Percentiles rank a stretch among this genome's conserved stretches.
phyloP scores from a whole-genome alignment of 2,888 invertebrate genomes.

The Platynereis dumerilii region DNA sequence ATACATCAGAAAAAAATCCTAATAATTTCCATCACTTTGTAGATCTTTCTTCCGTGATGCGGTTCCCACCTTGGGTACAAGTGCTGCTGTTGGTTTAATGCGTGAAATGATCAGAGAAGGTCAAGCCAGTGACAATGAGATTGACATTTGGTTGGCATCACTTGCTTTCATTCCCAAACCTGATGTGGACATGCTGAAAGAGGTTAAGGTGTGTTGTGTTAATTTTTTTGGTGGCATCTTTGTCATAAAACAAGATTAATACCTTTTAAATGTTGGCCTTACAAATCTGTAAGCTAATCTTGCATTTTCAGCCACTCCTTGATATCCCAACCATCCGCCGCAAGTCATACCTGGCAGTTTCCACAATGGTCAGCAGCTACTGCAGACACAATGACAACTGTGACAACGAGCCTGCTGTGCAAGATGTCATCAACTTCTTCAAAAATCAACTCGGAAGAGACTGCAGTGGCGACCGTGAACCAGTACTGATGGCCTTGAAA shows the following conservation, averaged over 20 bases:
- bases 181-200: slow-evolving; percentile 16
- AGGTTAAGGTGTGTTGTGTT: slow-evolving; percentile 55
- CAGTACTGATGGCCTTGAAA: slow-evolving; percentile 65
- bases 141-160: slow-evolving; percentile 83
- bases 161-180: slow-evolving; percentile 75
- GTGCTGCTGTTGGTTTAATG: slow-evolving; percentile 84
- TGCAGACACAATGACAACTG: slow-evolving; percentile 68
- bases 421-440: slow-evolving; percentile 16
- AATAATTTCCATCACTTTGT: slow-evolving; percentile 20
- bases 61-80: slow-evolving; percentile 84
- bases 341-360: slow-evolving; percentile 73
- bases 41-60: slow-evolving; percentile 83
- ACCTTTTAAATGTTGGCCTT: too few species aligned
- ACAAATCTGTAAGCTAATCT: background rate
- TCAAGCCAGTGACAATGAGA: slow-evolving; percentile 71
- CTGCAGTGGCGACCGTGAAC: slow-evolving; percentile 22
- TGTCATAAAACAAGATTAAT: slow-evolving; percentile 19
- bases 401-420: slow-evolving; percentile 27
- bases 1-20: too few species aligned
- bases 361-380: slow-evolving; percentile 75
- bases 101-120: slow-evolving; percentile 77
- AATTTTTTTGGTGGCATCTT: too few species aligned
- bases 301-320: slow-evolving; percentile 34
- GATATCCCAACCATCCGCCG: slow-evolving; percentile 63
- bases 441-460: slow-evolving; percentile 36